Conservation (phyloP, 2,888 invertebrate species). For the Habroteleia sp. region DNA sequence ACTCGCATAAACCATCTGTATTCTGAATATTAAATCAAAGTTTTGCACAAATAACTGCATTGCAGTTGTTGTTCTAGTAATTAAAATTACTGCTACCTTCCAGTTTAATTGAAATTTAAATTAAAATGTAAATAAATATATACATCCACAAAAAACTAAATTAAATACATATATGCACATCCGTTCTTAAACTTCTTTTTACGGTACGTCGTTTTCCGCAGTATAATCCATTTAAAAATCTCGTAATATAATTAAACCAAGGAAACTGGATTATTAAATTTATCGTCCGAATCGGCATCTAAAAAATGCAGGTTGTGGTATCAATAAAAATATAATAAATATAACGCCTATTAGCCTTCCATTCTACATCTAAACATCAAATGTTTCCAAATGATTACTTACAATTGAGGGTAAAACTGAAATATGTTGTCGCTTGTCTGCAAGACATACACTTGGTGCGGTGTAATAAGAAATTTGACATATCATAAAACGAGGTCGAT, state of each 20-base stretch:
- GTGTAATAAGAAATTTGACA: slow-evolving; percentile 41
- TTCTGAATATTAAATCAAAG: no score
- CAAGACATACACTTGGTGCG: slow-evolving; percentile 5
- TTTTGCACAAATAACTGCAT: no score
- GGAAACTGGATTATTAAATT: slow-evolving; percentile 8
- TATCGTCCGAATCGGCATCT: slow-evolving; percentile 4
- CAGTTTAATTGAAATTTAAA: no score
- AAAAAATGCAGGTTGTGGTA: neutral
- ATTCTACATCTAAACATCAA: neutral
- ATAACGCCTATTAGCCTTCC: neutral
- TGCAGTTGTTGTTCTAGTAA: no score
- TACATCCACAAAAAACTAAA: neutral
- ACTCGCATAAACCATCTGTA: no score
- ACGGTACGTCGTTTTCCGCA: slow-evolving; percentile 15
- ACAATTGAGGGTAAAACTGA: no score
- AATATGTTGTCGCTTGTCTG: neutral
- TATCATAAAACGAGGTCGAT: slow-evolving; percentile 57
- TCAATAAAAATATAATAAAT: slow-evolving; percentile 5
- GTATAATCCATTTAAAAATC: slow-evolving; percentile 7
- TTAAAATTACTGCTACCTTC: no score
- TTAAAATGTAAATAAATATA: neutral
- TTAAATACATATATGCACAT: neutral
- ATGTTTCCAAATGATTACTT: no score
- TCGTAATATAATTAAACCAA: slow-evolving; percentile 11
- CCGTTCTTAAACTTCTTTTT: slow-evolving; percentile 19